phyloP scores from a whole-genome alignment of 2,113 vertebrate species.

The Cynocephalus volans region DNA sequence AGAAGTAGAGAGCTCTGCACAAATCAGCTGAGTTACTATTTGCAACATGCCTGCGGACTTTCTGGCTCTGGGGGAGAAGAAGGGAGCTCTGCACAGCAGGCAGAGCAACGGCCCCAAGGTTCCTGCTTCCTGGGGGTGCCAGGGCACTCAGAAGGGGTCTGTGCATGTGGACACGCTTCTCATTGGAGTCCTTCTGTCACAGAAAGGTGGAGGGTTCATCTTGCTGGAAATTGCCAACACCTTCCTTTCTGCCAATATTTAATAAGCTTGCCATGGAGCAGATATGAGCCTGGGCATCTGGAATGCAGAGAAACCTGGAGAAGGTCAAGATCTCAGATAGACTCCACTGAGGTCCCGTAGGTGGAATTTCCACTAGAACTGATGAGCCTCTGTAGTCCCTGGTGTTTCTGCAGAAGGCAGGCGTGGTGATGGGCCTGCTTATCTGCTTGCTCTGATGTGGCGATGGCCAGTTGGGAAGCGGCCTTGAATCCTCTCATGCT shows the following conservation, averaged over 20 bases:
- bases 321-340: not conserved
- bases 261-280: not conserved
- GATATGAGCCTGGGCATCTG: accelerated
- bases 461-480: constrained; percentile 67
- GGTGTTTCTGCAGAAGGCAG: not conserved
- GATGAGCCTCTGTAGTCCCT: constrained; percentile 24
- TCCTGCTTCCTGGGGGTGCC: not conserved
- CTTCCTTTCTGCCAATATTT: not conserved
- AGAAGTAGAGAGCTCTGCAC: not conserved
- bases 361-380: constrained; percentile 68
- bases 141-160: not conserved
- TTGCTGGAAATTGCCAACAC: not conserved
- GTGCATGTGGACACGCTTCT: accelerated
- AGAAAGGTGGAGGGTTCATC: accelerated
- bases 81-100: too few relatives aligned
- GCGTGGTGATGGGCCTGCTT: constrained; percentile 59
- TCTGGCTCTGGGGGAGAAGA: not conserved
- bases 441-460: constrained; percentile 74
- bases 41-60: not conserved
- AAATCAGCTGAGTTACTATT: not conserved
- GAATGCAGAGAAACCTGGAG: not conserved
- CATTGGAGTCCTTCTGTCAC: not conserved
- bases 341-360: not conserved
- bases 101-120: accelerated
- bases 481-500: constrained; percentile 82